phyloP scores from a whole-genome alignment of 2,888 invertebrate species.

The Corythucha ciliata region DNA sequence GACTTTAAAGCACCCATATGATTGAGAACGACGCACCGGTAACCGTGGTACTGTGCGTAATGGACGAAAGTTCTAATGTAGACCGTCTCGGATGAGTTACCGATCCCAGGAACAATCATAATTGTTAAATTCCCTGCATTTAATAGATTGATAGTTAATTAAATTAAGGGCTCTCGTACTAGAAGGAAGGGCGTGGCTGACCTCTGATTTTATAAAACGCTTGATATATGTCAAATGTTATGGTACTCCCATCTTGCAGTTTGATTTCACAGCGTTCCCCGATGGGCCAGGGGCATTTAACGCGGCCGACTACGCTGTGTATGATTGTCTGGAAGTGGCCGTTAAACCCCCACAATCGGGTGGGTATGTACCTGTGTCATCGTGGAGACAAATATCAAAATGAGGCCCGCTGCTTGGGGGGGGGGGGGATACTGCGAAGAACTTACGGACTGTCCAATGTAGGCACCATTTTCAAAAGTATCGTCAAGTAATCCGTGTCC shows the following conservation, averaged over 20 bases:
- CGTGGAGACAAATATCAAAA: conserved; percentile 33
- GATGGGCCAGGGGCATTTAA: conserved; percentile 79
- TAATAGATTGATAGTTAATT: too few relatives aligned
- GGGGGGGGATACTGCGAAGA: too few relatives aligned
- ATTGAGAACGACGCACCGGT: conserved; percentile 85
- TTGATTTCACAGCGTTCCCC: conserved; percentile 69
- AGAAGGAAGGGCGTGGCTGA: not conserved
- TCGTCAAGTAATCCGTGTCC: conserved; percentile 62
- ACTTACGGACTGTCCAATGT: conserved; percentile 76
- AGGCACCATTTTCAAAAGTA: conserved; percentile 68
- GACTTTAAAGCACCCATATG: conserved; percentile 82
- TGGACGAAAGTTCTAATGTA: conserved; percentile 90
- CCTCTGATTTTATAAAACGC: conserved; percentile 43
- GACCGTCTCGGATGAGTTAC: conserved; percentile 87
- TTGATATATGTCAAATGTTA: conserved; percentile 87
- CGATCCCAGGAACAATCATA: conserved; percentile 84
- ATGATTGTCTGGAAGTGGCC: conserved; percentile 90
- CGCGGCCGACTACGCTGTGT: conserved; percentile 78
- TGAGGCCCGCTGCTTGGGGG: too few relatives aligned
- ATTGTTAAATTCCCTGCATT: conserved; percentile 77
- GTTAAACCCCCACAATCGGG: conserved; percentile 88
- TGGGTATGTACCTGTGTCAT: conserved; percentile 79
- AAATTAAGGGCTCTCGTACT: not conserved
- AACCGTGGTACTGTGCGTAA: conserved; percentile 83
- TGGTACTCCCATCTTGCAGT: conserved; percentile 73